Evolutionary conservation across 2,113 vertebrate species (phyloP), one percentile per base, ranked within the genome.

Genomic region (Myocastor coypus): DNA sequence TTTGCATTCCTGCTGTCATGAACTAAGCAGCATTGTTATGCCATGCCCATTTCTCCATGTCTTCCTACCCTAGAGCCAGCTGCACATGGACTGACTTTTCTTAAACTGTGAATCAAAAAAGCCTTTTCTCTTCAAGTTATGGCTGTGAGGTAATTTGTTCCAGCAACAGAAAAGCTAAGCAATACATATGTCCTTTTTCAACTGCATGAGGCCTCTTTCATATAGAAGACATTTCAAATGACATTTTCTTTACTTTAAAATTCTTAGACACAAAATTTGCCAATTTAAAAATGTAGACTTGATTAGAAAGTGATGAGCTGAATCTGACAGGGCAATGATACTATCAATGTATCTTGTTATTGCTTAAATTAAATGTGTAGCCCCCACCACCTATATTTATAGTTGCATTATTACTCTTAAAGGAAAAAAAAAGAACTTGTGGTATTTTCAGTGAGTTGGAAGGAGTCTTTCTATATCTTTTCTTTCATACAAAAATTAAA

Each of bases 291-390:
- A 75, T 34, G 2, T 55, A 5, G 20, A n/a, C 14, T 66, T 92
- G 64, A 82, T 66, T 85, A 28, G 3, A 86, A 90, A 92, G 77
- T 42, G 89, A 87, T 83, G 42, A 86, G 3, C 6, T 96, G 37
- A 83, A 75, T 63, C 81, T 88, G 77, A 90, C 11, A n/a, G 17
- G 5, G 9, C 28, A 17, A 82, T 34, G 1, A 0, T 46, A 42
- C 2, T 73, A 37, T 55, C 8, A 50, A 28, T 80, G 6, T n/a
- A 77, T 61, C 63, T n/a, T 50, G 40, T 63, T 92, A 3, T 78
- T 81, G 66, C 68, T 92, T 93, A 89, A 7, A 77, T 28, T 64
- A 94, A 77, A 83, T 57, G 3, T 46, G 7, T 26, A 52, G n/a
- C n/a, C 14, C 17, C 37, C 64, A 52, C 4, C 61, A 9, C 14